Evolutionary conservation across 1,140 invertebrate species (phyloP).

Genomic region (Cardiocondyla obscurior): DNA sequence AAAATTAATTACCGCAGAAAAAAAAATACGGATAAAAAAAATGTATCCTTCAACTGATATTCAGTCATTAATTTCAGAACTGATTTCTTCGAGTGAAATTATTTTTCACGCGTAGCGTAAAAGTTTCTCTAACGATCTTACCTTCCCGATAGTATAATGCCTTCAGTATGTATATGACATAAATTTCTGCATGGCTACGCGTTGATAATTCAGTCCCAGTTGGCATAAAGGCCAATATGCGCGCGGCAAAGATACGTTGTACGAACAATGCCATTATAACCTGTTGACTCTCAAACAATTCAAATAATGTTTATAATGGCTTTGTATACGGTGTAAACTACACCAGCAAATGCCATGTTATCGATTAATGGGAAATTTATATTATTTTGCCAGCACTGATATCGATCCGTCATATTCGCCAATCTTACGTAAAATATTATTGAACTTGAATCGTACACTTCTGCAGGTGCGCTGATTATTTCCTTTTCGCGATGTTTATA

Average conservation of each 20-base stretch:
- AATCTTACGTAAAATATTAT: slow-evolving; percentile 20
- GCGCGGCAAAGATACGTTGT: slow-evolving; percentile 31
- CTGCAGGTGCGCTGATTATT: background rate
- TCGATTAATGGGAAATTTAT: slow-evolving; percentile 46
- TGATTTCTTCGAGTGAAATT: background rate
- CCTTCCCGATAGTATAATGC: background rate
- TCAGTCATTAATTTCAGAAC: background rate
- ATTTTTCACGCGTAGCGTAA: background rate
- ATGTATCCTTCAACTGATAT: background rate
- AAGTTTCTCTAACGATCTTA: background rate
- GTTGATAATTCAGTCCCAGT: slow-evolving; percentile 48
- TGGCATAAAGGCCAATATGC: slow-evolving; percentile 35
- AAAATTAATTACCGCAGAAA: background rate
- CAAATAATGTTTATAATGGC: slow-evolving; percentile 54
- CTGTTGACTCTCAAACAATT: slow-evolving; percentile 51
- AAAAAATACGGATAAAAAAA: background rate
- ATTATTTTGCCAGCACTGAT: slow-evolving; percentile 19
- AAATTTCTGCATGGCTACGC: slow-evolving; percentile 46
- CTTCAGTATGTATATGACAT: slow-evolving; percentile 8
- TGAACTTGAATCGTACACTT: background rate
- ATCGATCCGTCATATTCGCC: background rate
- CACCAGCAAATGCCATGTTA: slow-evolving; percentile 8
- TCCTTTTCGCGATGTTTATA: background rate
- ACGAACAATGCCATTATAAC: slow-evolving; percentile 52
- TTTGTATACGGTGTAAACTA: slow-evolving; percentile 41